These are phyloP conservation scores for Allophyes oxyacanthae DNA, from an alignment of 2,888 invertebrate species.

Conservation along the genomic window DNA sequence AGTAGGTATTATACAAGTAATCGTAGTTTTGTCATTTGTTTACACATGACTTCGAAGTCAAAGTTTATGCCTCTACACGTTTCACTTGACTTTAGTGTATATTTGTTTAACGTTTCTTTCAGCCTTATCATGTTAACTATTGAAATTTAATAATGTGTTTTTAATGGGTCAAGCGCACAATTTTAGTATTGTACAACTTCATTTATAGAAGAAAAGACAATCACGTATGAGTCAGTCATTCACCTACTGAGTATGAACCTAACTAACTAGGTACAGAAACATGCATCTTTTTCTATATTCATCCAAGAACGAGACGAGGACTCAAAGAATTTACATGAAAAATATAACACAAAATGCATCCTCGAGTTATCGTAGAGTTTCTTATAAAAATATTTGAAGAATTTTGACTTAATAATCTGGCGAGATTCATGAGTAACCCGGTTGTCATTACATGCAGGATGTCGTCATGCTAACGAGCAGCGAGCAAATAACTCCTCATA, in stretches of 20 bases:
- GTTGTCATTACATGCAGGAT: constrained; percentile 76
- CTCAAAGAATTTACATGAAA: constrained; percentile 3
- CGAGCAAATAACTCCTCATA: constrained; percentile 80
- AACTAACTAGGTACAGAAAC: no score
- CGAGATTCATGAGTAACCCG: constrained; percentile 65
- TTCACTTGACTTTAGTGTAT: constrained; percentile 11
- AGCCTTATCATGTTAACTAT: no score
- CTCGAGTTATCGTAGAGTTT: constrained; percentile 25
- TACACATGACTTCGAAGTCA: constrained; percentile 27
- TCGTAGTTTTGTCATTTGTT: constrained; percentile 30
- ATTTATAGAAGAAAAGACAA: no score
- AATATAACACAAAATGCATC: constrained; percentile 23
- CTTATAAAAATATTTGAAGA: constrained; percentile 43
- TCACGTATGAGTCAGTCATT: no score
- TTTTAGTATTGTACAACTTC: no score
- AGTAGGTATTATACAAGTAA: constrained; percentile 33
- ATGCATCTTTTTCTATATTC: no score
- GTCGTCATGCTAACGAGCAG: constrained; percentile 78
- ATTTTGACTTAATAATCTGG: constrained; percentile 64
- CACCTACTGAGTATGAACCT: no score
- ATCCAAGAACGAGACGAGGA: constrained; percentile 5
- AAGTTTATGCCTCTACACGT: constrained; percentile 36
- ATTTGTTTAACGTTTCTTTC: not conserved
- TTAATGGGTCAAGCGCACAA: no score
- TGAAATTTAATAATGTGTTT: no score